Evolutionary conservation across 2,888 invertebrate species (phyloP).

Genomic region (Achlya flavicornis): DNA sequence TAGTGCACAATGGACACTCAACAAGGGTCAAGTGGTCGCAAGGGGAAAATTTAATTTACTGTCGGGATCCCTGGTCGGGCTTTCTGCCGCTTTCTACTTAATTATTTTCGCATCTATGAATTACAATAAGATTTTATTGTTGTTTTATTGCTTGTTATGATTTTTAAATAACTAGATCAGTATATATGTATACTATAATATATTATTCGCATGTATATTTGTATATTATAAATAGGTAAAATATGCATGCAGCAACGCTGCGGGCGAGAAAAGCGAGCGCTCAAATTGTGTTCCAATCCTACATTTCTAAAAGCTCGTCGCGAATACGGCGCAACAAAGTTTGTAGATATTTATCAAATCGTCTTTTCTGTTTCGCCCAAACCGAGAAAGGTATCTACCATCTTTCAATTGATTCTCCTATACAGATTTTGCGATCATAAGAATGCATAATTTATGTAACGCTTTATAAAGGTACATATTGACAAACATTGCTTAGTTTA

Average conservation of each 20-base stretch:
- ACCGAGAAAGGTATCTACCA: conserved; percentile 29
- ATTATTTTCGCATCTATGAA: conserved; percentile 65
- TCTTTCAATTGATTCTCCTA: conserved; percentile 23
- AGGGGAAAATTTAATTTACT: conserved; percentile 68
- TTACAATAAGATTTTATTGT: conserved; percentile 25
- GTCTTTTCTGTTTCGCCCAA: conserved; percentile 54
- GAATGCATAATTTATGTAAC: conserved; percentile 8
- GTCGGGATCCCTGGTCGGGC: conserved; percentile 49
- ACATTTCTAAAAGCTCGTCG: conserved; percentile 63
- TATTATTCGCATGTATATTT: too few species aligned
- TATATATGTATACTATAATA: not conserved
- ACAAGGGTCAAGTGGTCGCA: conserved; percentile 65
- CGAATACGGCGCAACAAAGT: conserved; percentile 59
- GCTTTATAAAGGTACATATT: not conserved
- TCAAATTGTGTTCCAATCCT: conserved; percentile 66
- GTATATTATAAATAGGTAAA: conserved; percentile 44
- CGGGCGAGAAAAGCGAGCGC: conserved; percentile 58
- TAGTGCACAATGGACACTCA: conserved; percentile 60
- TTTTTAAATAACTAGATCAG: not conserved
- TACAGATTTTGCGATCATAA: conserved; percentile 13
- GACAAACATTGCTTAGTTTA: too few species aligned
- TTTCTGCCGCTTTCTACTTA: conserved; percentile 55
- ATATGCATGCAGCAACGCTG: conserved; percentile 48
- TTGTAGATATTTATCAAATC: conserved; percentile 74
- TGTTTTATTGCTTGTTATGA: not conserved